These are phyloP conservation scores for Labia minor DNA, from an alignment of 2,888 invertebrate genomes.

Conservation along the genomic window DNA sequence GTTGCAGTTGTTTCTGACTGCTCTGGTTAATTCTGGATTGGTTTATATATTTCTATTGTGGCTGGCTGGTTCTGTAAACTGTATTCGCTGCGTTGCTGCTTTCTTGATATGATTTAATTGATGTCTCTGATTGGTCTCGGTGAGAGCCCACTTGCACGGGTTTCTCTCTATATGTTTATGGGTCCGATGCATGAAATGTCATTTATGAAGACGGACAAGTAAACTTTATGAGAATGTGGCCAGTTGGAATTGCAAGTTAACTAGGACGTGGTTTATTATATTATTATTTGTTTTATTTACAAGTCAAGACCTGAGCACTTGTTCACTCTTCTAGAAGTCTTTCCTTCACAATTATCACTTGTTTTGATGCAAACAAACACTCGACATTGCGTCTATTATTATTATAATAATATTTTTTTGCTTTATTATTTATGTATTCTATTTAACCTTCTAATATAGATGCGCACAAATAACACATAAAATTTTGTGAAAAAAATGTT, in stretches of 20 bases:
- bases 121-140: slow-evolving; percentile 13
- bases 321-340: background rate
- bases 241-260: slow-evolving; percentile 13
- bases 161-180: slow-evolving; percentile 3
- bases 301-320: slow-evolving; percentile 16
- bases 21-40: slow-evolving; percentile 14
- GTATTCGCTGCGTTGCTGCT: slow-evolving; percentile 23
- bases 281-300: background rate
- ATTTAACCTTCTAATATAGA: slow-evolving; percentile 13
- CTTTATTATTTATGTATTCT: slow-evolving; percentile 7
- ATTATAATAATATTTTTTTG: slow-evolving; percentile 8
- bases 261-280: slow-evolving; percentile 13
- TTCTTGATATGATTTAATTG: slow-evolving; percentile 17
- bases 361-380: slow-evolving; percentile 18
- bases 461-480: slow-evolving; percentile 18
- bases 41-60: slow-evolving; percentile 18
- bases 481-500: slow-evolving; percentile 21
- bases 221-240: slow-evolving; percentile 13
- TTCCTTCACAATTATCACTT: background rate
- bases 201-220: slow-evolving; percentile 13
- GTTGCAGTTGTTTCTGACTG: slow-evolving; percentile 13
- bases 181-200: slow-evolving; percentile 5
- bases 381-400: slow-evolving; percentile 4
- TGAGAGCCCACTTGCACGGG: slow-evolving; percentile 13
- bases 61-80: slow-evolving; percentile 25